phyloP scores from a whole-genome alignment of 2,113 vertebrate genomes.

The Geothlypis trichas region DNA sequence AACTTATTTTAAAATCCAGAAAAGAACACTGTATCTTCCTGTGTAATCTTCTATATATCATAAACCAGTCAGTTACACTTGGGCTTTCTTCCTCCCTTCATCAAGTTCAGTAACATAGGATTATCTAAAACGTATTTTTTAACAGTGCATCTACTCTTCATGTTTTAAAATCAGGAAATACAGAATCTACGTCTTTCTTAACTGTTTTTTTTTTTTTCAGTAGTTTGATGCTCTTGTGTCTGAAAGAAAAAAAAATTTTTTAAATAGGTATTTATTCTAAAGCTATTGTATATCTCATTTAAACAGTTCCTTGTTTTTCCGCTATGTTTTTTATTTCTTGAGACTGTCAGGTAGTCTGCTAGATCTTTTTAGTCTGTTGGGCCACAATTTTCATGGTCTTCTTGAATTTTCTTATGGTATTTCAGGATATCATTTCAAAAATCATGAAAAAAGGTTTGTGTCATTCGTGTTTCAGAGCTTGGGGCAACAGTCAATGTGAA shows the following conservation, averaged over 20 bases:
- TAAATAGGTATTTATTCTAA: background rate
- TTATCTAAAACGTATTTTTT: background rate
- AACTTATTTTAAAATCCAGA: conserved; percentile 29
- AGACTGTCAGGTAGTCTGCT: background rate
- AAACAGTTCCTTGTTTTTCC: background rate
- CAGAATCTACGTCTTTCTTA: background rate
- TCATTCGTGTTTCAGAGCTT: background rate
- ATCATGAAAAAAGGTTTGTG: background rate
- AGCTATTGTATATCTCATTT: background rate
- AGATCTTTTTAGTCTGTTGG: background rate
- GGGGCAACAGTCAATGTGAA: background rate
- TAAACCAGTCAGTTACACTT: background rate
- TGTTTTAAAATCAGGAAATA: background rate
- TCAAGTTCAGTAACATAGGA: background rate
- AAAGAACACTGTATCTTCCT: background rate
- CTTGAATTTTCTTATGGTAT: background rate
- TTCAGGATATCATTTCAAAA: background rate
- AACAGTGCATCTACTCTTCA: background rate
- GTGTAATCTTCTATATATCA: background rate
- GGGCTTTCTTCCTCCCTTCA: background rate
- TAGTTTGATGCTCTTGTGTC: background rate
- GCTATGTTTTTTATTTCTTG: background rate
- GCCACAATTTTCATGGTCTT: background rate
- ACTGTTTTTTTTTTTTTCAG: background rate
- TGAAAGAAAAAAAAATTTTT: background rate